Percentiles rank a stretch among this genome's conserved stretches.
Conservation (phyloP, 2,888 invertebrate genomes). For the Platynereis dumerilii region DNA sequence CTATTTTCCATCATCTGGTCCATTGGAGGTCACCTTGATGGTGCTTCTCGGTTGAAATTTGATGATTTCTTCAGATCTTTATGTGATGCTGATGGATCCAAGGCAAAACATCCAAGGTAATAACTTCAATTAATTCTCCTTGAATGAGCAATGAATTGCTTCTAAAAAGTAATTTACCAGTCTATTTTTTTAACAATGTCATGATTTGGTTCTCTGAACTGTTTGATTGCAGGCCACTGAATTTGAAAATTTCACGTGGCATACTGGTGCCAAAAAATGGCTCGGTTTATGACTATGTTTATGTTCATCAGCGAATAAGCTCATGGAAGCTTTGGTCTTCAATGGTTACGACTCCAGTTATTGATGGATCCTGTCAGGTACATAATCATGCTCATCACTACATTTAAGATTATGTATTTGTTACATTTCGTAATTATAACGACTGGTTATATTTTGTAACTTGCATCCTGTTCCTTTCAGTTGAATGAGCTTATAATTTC, state of each 20-base stretch:
- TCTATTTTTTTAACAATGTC: background rate
- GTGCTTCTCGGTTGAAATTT: conserved; percentile 57
- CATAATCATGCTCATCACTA: background rate
- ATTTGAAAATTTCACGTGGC: conserved; percentile 55
- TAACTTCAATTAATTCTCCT: too few relatives aligned
- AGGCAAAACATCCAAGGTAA: conserved; percentile 58
- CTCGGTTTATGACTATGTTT: conserved; percentile 59
- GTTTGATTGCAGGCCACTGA: conserved; percentile 52
- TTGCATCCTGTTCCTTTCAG: too few relatives aligned
- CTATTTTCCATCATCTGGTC: conserved; percentile 62
- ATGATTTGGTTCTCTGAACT: background rate
- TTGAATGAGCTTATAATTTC: conserved; percentile 57
- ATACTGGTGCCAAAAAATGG: conserved; percentile 60
- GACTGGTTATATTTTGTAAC: too few relatives aligned
- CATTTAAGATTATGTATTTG: too few relatives aligned
- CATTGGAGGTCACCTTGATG: conserved; percentile 56
- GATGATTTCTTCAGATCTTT: conserved; percentile 56
- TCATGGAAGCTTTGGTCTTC: conserved; percentile 61
- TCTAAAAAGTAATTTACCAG: background rate
- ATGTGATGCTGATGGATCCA: conserved; percentile 61
- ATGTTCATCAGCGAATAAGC: conserved; percentile 52
- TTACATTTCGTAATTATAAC: too few relatives aligned
- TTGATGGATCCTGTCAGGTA: too few relatives aligned
- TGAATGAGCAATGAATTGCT: background rate
- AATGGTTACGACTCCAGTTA: too few relatives aligned